These are phyloP conservation scores for Gobio occitaniae DNA, from an alignment of 2,797 vertebrate genomes.

Conservation along the genomic window DNA sequence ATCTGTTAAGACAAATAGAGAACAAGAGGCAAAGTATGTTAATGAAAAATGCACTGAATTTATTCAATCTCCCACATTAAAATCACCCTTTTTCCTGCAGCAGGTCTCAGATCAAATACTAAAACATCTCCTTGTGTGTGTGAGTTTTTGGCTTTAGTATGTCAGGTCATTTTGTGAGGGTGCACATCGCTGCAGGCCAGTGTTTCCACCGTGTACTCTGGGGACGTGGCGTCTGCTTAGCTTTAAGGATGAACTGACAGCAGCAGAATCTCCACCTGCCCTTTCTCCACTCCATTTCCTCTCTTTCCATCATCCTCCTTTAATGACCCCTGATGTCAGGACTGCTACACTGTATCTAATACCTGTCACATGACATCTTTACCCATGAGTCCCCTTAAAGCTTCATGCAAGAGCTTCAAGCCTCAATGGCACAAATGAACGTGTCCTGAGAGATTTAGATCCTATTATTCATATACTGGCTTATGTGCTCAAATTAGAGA, in stretches of 20 bases:
- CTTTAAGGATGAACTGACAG: conserved; percentile 27
- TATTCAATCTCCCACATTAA: background rate
- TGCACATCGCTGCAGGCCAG: background rate
- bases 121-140: background rate
- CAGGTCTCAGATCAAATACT: background rate
- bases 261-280: conserved; percentile 14
- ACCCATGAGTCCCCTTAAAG: conserved; percentile 34
- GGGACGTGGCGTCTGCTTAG: background rate
- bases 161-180: conserved; percentile 12
- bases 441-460: background rate
- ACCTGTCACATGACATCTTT: conserved; percentile 20
- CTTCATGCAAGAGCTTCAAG: background rate
- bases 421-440: background rate
- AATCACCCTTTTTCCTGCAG: background rate
- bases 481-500: background rate
- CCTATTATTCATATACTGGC: background rate
- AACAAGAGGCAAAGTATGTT: background rate
- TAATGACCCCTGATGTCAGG: conserved; percentile 14
- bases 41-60: background rate
- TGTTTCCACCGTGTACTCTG: background rate
- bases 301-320: conserved; percentile 4
- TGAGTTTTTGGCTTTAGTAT: conserved; percentile 2
- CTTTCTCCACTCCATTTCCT: conserved; percentile 8
- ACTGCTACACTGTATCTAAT: background rate
- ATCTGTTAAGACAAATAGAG: background rate